Conservation (phyloP, 2,888 invertebrate species). For the Eurytoma adleriae region DNA sequence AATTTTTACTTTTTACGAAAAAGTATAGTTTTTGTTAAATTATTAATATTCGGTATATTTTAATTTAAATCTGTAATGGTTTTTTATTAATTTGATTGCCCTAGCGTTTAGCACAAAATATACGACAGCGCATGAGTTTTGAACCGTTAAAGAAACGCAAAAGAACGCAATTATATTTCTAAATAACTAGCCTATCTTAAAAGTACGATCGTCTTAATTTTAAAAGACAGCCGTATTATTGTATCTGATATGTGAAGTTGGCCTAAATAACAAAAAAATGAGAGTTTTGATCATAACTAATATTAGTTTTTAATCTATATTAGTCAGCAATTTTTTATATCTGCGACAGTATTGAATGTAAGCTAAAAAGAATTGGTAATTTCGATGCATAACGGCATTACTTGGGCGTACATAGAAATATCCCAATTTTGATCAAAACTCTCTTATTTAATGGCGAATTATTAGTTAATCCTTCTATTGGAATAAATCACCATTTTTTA, state of each 20-base stretch:
- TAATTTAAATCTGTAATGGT: background rate
- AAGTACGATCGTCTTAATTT: constrained; percentile 42
- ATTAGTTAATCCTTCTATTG: background rate
- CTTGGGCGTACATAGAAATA: no score
- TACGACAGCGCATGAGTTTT: constrained; percentile 49
- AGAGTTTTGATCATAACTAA: constrained; percentile 29
- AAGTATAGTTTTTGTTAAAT: background rate
- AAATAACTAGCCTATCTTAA: constrained; percentile 48
- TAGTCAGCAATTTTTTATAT: no score
- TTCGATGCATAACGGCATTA: background rate
- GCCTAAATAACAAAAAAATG: background rate
- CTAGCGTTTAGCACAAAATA: constrained; percentile 33
- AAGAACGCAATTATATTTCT: constrained; percentile 53
- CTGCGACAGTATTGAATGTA: no score
- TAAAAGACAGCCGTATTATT: constrained; percentile 43
- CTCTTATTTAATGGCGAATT: constrained; percentile 29
- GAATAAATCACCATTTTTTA: constrained; percentile 25
- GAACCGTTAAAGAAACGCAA: constrained; percentile 48
- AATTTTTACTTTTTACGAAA: constrained; percentile 13
- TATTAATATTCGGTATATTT: background rate
- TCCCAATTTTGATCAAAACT: constrained; percentile 8
- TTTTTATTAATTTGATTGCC: constrained; percentile 22
- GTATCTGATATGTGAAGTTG: background rate
- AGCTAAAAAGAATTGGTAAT: background rate
- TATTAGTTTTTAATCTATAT: background rate